Evolutionary conservation across 2,113 vertebrate genomes (phyloP), one percentile per base, ranked within the genome.

Genomic region (Garra rufa): DNA sequence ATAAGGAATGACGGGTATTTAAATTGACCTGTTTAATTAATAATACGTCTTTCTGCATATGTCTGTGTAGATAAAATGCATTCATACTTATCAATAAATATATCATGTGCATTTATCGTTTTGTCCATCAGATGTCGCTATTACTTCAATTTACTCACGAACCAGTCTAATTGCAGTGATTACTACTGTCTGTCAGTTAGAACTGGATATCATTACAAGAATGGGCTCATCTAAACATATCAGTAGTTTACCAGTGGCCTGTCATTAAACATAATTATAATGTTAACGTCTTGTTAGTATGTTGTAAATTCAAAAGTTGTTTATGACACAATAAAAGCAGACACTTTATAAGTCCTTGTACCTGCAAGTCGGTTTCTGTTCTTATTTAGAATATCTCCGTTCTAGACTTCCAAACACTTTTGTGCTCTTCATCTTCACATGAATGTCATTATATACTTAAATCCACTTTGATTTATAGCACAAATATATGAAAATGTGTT

Each of bases 51-150:
- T 71, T 71, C 6, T 24, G 41, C 11, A 11, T 44, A 1, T 44
- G 69, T 15, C 9, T 38, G 34, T 69, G 67, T 2, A n/a, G 34
- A n/a, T 43, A 6, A n/a, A 41, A 69, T 41, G 1, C 14, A 24
- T 21, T 57, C 2, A n/a, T 61, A 24, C n/a, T 11, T 9, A 26
- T 24, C 21, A 61, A 11, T 3, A 44, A 44, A 3, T 43, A 38
- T 44, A 1, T 24, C 21, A 14, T 71, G 11, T n/a, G 38, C 21
- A 50, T 34, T 43, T 43, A 26, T 43, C 2, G 43, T 6, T 28
- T 73, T 86, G 74, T 0, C 85, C 85, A 83, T 43, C 43, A 86
- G 81, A 55, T 73, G 85, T 52, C 85, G n/a, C 63, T 5, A 9
- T 79, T 59, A 30, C 70, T 26, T 73, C 24, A 73, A 3, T 26